Conservation (phyloP, 2,797 vertebrate genomes). For the Argya squamiceps region DNA sequence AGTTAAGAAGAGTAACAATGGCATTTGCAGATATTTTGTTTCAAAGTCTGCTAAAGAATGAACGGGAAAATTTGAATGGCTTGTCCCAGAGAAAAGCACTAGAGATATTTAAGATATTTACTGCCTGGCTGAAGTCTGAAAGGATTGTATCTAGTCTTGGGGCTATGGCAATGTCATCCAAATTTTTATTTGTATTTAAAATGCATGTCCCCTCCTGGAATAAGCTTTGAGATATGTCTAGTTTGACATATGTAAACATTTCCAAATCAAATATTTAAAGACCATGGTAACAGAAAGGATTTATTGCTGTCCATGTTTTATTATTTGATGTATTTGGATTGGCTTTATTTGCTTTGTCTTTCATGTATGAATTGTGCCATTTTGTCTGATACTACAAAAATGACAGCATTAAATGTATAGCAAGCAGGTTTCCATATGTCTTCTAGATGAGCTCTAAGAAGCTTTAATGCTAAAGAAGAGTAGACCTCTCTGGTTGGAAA, state of each 20-base stretch:
- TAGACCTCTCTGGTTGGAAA: background rate
- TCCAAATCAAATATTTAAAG: slow-evolving; percentile 6
- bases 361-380: background rate
- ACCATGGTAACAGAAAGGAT: background rate
- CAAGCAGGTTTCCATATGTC: background rate
- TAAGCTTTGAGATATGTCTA: background rate
- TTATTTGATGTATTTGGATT: background rate
- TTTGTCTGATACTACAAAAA: background rate
- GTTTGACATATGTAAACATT: background rate
- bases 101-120: background rate
- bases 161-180: background rate
- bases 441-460: background rate
- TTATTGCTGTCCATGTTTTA: background rate
- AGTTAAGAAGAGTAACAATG: background rate
- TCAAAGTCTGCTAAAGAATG: background rate
- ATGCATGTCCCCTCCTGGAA: background rate
- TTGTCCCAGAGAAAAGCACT: background rate
- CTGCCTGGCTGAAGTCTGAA: background rate
- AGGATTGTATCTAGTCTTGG: background rate
- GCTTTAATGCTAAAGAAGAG: background rate
- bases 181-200: background rate
- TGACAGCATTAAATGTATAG: background rate
- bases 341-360: slow-evolving; percentile 28
- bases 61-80: background rate
- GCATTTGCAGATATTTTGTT: background rate